Percentiles rank a stretch among this genome's conserved stretches.
Evolutionary conservation across 1,140 invertebrate species (phyloP).

Genomic region (Apis cerana): DNA sequence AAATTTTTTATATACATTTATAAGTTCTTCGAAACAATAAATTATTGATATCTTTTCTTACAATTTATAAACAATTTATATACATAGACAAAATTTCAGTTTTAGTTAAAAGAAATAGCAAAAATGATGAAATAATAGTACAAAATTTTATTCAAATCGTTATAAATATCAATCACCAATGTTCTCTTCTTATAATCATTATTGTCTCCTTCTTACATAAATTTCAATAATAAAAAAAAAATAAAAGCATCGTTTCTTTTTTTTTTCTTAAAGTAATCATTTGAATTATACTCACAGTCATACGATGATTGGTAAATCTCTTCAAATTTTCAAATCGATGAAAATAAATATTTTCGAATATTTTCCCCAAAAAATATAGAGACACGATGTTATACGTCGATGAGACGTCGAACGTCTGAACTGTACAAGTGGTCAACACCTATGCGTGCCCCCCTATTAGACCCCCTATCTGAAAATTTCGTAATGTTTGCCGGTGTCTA

Average conservation of each 20-base stretch:
- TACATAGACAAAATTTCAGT: too few relatives aligned
- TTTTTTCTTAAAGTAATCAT: background rate
- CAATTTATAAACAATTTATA: too few relatives aligned
- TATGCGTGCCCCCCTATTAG: constrained; percentile 28
- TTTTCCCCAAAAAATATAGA: background rate
- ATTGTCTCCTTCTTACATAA: too few relatives aligned
- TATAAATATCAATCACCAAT: too few relatives aligned
- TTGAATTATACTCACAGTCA: constrained; percentile 35
- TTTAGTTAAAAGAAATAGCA: too few relatives aligned
- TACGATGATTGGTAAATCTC: background rate
- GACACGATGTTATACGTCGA: constrained; percentile 24
- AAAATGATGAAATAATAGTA: too few relatives aligned
- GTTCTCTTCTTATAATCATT: too few relatives aligned
- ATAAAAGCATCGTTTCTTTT: background rate
- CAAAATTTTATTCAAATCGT: too few relatives aligned
- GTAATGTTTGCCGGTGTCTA: constrained; percentile 47
- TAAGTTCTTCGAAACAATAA: too few relatives aligned
- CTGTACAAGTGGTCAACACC: background rate
- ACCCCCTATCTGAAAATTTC: constrained; percentile 43
- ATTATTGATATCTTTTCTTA: too few relatives aligned
- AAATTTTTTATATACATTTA: too few relatives aligned
- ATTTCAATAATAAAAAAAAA: background rate
- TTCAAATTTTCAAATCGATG: background rate
- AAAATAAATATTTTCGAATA: background rate
- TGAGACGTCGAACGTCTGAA: constrained; percentile 20